Conservation (phyloP, 2,797 vertebrate genomes). For the Kryptopterus vitreolus region DNA sequence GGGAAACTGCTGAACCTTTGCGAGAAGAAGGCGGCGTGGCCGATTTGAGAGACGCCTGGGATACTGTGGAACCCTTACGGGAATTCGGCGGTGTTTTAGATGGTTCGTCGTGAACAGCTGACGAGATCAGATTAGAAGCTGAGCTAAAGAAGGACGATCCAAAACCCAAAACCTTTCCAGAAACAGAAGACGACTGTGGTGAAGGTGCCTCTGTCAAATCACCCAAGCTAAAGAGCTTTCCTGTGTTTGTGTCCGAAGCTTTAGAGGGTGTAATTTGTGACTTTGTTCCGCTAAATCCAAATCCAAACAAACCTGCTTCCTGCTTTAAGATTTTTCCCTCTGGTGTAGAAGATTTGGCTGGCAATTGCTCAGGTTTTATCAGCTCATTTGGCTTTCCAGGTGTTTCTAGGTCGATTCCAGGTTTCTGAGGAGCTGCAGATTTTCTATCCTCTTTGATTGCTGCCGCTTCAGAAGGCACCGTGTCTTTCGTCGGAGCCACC, state of each 20-base stretch:
- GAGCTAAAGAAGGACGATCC: conserved; percentile 85
- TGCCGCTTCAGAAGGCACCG: conserved; percentile 5
- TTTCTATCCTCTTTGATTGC: conserved; percentile 2
- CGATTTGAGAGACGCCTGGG: conserved; percentile 52
- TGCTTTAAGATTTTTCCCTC: conserved; percentile 66
- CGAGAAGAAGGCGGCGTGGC: conserved; percentile 70
- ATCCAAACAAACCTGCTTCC: conserved; percentile 77
- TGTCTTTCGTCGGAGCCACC: not conserved
- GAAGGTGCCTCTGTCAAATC: conserved; percentile 72
- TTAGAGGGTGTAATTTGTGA: conserved; percentile 76
- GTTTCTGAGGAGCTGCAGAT: conserved; percentile 47
- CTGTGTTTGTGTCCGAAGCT: conserved; percentile 71
- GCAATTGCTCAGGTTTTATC: not conserved
- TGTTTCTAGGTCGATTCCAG: not conserved
- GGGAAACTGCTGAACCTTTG: conserved; percentile 62
- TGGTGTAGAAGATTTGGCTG: conserved; percentile 53
- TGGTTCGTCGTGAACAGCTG: conserved; percentile 79
- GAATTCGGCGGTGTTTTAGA: conserved; percentile 70
- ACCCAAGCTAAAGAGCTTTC: conserved; percentile 83
- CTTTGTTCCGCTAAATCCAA: conserved; percentile 75
- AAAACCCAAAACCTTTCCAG: conserved; percentile 84
- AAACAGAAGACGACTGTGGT: conserved; percentile 77
- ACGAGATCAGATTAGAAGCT: conserved; percentile 85
- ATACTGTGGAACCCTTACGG: conserved; percentile 44
- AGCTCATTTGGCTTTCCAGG: not conserved